phyloP scores from a whole-genome alignment of 1,140 invertebrate species.

The Hormaphis cornu region DNA sequence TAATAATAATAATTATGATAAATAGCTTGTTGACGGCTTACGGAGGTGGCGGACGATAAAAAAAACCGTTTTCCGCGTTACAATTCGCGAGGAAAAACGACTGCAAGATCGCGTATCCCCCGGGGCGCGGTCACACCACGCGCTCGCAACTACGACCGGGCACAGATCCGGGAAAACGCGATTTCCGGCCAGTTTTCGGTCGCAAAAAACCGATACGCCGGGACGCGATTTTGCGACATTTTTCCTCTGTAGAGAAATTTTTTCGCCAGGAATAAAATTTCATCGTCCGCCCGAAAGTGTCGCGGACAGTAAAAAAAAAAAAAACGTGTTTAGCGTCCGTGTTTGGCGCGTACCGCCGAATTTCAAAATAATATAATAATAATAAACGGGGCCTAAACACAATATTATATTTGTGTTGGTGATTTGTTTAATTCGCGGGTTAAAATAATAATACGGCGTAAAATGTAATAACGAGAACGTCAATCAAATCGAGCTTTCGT shows the following conservation, averaged over 20 bases:
- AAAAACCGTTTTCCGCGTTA: neutral
- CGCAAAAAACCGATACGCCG: neutral
- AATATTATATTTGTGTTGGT: too few species aligned
- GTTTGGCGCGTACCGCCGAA: neutral
- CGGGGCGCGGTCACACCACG: neutral
- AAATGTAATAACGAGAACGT: too few species aligned
- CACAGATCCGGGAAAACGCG: constrained; percentile 28
- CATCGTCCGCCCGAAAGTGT: too few species aligned
- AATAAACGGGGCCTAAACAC: neutral
- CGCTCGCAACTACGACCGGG: neutral
- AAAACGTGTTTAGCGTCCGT: too few species aligned
- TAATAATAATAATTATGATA: constrained; percentile 27
- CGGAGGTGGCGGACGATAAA: neutral
- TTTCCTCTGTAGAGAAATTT: too few species aligned
- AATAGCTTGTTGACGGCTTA: neutral
- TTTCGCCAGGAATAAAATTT: too few species aligned
- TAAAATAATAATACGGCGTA: too few species aligned
- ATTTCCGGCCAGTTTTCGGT: constrained; percentile 7
- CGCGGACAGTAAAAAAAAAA: too few species aligned
- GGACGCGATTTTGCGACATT: too few species aligned
- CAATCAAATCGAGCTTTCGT: too few species aligned
- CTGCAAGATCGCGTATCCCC: neutral
- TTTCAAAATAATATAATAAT: constrained; percentile 6
- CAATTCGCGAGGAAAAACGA: neutral
- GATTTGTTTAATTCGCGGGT: too few species aligned